phyloP scores from a whole-genome alignment of 1,140 invertebrate species.

The Sitobion miscanthi region DNA sequence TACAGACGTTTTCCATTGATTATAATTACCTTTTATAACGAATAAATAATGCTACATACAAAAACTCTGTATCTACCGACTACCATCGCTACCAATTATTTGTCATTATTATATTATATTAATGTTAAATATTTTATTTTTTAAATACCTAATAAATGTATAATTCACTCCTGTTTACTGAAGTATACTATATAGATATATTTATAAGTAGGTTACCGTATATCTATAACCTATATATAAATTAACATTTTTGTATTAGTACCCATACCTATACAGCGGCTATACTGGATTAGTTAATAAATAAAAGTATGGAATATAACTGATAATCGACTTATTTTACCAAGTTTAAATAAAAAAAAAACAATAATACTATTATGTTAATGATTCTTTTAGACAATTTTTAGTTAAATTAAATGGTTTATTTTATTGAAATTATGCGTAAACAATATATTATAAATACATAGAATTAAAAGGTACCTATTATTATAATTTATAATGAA shows the following conservation, averaged over 20 bases:
- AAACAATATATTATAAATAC: too few species aligned
- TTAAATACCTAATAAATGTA: neutral
- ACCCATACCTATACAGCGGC: neutral
- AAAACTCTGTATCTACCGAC: too few species aligned
- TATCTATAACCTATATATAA: neutral
- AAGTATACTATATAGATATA: too few species aligned
- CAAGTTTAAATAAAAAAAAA: neutral
- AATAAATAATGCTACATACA: neutral
- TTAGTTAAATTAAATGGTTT: neutral
- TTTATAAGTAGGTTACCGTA: neutral
- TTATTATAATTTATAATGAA: too few species aligned
- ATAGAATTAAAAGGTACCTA: neutral
- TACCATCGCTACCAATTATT: neutral
- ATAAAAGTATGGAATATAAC: neutral
- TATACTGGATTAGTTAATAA: neutral
- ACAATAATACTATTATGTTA: neutral
- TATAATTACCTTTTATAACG: conserved; percentile 26
- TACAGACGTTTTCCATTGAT: neutral
- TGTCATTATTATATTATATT: neutral
- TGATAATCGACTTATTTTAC: neutral
- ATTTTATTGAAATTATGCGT: neutral
- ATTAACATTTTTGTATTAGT: neutral
- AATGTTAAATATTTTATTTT: neutral
- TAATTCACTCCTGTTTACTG: too few species aligned
- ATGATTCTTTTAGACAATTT: neutral